phyloP scores from a whole-genome alignment of 2,113 vertebrate genomes.

The Helogale parvula region DNA sequence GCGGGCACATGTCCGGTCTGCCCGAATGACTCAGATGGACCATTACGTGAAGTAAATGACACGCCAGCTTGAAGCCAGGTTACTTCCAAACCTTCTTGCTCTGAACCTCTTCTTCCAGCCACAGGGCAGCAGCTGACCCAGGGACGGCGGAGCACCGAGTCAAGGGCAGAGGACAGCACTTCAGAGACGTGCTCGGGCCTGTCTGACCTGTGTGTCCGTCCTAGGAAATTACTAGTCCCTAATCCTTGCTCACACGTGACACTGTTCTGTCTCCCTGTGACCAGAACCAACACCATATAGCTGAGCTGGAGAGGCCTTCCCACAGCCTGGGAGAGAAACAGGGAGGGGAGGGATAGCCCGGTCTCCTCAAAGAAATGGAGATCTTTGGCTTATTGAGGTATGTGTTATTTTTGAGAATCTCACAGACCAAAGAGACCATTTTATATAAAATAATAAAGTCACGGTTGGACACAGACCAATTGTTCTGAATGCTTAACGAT shows the following conservation, averaged over 20 bases:
- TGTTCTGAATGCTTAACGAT: neutral
- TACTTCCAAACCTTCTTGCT: neutral
- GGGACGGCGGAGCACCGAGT: neutral
- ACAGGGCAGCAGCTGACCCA: neutral
- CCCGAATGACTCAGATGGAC: neutral
- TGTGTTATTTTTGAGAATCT: neutral
- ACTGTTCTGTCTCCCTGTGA: neutral
- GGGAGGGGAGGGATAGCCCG: neutral
- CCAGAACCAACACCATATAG: neutral
- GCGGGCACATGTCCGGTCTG: neutral
- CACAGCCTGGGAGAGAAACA: neutral
- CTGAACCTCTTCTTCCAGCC: neutral
- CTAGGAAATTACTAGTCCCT: neutral
- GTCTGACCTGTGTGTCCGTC: neutral
- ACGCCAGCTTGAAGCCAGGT: neutral
- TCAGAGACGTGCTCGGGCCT: conserved; percentile 23
- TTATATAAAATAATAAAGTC: neutral
- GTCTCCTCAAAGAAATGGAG: neutral
- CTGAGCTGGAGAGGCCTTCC: neutral
- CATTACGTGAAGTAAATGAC: neutral
- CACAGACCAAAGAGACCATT: neutral
- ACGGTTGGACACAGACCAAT: neutral
- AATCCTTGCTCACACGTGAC: neutral
- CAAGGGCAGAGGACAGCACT: neutral
- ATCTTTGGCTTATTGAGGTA: neutral